A percentile compares a stretch with the other conserved stretches of the same genome.
These are phyloP conservation scores for Axea sp. DNA, from an alignment of 2,888 invertebrate species.

Conservation along the genomic window DNA sequence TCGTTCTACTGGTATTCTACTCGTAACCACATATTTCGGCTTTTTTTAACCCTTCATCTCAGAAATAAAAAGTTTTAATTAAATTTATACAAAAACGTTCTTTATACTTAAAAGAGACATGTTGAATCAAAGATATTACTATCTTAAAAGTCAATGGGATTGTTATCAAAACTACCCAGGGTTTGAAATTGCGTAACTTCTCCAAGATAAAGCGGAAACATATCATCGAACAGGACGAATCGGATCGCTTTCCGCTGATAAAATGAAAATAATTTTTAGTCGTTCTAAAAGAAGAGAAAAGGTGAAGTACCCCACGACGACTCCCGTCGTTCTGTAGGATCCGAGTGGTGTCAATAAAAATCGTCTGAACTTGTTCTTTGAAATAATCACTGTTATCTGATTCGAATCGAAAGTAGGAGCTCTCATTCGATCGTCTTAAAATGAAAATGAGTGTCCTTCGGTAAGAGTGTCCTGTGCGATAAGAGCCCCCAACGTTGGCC, in stretches of 20 bases:
- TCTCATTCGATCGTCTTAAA: background rate
- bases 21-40: no score
- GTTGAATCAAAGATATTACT: no score
- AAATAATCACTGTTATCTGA: constrained; percentile 1
- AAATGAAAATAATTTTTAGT: background rate
- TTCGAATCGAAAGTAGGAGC: background rate
- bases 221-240: background rate
- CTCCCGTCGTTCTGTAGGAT: no score
- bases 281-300: background rate
- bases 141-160: no score
- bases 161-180: no score
- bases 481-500: constrained; percentile 2
- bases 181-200: no score
- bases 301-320: no score
- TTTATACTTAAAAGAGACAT: no score
- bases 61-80: no score
- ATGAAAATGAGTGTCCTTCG: constrained; percentile 8
- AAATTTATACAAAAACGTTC: no score
- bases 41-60: no score
- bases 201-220: background rate
- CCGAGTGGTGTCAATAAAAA: background rate
- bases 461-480: background rate
- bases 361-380: background rate
- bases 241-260: background rate
- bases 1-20: no score